Conservation (phyloP, 2,797 vertebrate species). For the Neosilurus mollespiculum region DNA sequence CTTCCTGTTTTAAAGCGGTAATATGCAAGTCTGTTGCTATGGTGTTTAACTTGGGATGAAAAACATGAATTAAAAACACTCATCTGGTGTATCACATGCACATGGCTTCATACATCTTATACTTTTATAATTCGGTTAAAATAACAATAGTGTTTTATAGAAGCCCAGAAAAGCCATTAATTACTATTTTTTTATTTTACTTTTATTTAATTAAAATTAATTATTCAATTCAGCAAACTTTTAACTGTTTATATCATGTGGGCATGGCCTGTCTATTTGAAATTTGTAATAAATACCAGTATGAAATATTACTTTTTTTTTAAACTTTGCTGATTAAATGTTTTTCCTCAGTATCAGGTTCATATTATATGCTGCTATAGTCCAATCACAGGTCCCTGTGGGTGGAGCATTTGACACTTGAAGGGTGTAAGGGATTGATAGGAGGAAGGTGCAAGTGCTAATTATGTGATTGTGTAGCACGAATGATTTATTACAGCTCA, state of each 20-base stretch:
- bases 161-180: too few relatives aligned
- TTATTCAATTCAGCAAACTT: background rate
- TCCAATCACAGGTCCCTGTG: background rate
- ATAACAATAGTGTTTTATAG: background rate
- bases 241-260: background rate
- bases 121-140: background rate
- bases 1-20: background rate
- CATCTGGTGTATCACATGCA: background rate
- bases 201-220: background rate
- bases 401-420: background rate
- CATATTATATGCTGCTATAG: background rate
- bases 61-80: background rate
- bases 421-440: background rate
- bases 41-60: slow-evolving; percentile 8
- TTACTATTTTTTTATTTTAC: background rate
- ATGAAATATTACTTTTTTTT: background rate
- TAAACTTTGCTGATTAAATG: background rate
- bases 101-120: background rate
- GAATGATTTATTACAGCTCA: background rate
- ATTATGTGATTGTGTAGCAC: background rate
- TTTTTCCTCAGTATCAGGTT: background rate
- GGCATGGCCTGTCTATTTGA: background rate
- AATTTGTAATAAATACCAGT: background rate
- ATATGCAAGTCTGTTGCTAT: background rate
- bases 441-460: background rate